Base-by-base conservation (phyloP, 2,888 invertebrate species). In the Myopa tessellatipennis region DNA sequence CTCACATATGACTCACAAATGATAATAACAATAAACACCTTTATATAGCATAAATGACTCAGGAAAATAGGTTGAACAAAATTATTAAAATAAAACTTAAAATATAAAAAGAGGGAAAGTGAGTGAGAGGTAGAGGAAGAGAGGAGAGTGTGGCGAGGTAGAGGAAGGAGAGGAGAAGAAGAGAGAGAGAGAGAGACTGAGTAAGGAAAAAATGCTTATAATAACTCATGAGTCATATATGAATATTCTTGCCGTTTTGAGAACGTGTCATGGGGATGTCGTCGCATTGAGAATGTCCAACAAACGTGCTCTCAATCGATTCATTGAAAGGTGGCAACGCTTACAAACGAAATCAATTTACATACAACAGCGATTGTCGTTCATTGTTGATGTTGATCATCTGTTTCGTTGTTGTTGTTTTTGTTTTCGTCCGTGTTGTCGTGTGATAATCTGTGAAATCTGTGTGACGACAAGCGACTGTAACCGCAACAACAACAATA, bases 401-500 rank as follows among this genome's bases (percentile, higher is more conserved):
- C 45, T 50, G 18, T 74, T 52, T 67, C 16, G 55, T 58, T 61
- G 61, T 58, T 77, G 71, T 69, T 74, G 68, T 16, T 74, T 70
- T 8, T 72, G 77, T 63, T 77, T 12, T 58, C 18, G 65, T 38
- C 63, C 61, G 34, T 79, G n/a, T 52, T 73, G 63, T 78, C 75
- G 77, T 78, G 79, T 80, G 81, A 79, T 81, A 81, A 81, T 81
- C 81, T 80, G 80, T 80, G 77, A 81, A 81, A 80, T 78, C 80
- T 80, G 79, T 34, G 65, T 67, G 74, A 40, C 52, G 65, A 63
- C 68, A 69, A 60, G 38, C 55, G 71, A 45, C 69, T 75, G 55
- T 26, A 71, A 55, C 69, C 52, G 67, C 63, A 65, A 75, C 58
- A 74, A 72, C n/a, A 16, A 60, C 72, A 58, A 50, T 52, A 18